Conservation (phyloP, 2,113 vertebrate species). For the Phycodurus eques region DNA sequence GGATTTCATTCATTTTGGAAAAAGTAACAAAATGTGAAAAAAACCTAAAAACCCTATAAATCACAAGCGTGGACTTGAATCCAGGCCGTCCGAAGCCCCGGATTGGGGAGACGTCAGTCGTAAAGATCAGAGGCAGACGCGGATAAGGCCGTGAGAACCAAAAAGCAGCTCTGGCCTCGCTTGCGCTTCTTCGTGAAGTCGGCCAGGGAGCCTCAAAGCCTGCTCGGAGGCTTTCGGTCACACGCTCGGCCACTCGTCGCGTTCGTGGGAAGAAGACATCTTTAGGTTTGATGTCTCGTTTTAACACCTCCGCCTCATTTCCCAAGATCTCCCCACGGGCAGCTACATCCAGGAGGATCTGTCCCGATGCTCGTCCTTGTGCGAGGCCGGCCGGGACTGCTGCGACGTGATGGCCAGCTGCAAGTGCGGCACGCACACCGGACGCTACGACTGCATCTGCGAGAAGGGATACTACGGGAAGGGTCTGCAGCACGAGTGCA, state of each 20-base stretch:
- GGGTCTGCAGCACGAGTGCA: slow-evolving; percentile 89
- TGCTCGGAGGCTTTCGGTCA: no score
- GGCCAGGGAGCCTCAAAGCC: neutral
- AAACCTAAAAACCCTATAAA: slow-evolving; percentile 29
- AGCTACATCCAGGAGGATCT: slow-evolving; percentile 93
- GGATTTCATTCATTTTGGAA: no score
- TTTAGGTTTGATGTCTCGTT: neutral
- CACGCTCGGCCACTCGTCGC: no score
- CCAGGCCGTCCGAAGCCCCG: slow-evolving; percentile 24
- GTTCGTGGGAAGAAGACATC: no score
- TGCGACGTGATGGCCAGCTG: slow-evolving; percentile 97
- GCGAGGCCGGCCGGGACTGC: slow-evolving; percentile 83
- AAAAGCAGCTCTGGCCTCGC: no score
- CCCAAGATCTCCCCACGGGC: slow-evolving; percentile 88
- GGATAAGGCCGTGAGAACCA: slow-evolving; percentile 26
- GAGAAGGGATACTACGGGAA: slow-evolving; percentile 94
- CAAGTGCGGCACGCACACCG: slow-evolving; percentile 92
- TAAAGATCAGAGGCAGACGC: slow-evolving; percentile 13
- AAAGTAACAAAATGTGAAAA: neutral
- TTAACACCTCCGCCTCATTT: neutral
- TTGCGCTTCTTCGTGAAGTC: slow-evolving; percentile 4
- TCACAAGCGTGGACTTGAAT: slow-evolving; percentile 1
- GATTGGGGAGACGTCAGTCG: slow-evolving; percentile 17
- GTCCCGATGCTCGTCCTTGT: slow-evolving; percentile 85
- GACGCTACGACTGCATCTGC: slow-evolving; percentile 97